Base-by-base conservation (phyloP, 2,888 invertebrate genomes). In the Nephrotoma flavescens region DNA sequence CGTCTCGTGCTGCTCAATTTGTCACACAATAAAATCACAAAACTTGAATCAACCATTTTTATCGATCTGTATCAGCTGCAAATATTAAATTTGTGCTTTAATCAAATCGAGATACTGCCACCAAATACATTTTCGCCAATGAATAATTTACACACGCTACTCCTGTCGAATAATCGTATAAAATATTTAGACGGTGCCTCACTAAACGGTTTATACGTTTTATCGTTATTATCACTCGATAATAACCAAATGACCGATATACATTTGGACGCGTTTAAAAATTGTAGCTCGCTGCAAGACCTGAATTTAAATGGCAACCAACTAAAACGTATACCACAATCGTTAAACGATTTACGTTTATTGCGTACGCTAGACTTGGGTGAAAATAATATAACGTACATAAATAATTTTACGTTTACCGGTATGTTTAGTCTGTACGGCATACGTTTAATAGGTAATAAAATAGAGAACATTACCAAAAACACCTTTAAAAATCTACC, bases 271-370 rank as follows among this genome's bases (percentile, higher is more conserved):
- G 97, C 97, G 87, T 97, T 98, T 90, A 94, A 96, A 89, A 98
- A 98, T 92, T 97, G 97, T 90, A 97, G 97, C 89, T 96, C 96
- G 88, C 93, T 98, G 90, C 96, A 97, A 92, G 97, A 97, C 92
- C 93, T 98, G 89, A 97, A 97, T 93, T 93, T 98, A 90, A 97
- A 97, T 92, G 96, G 96, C 87, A 98, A 98, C 92, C 94, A 95
- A 90, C 93, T 98, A 89, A 95, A 95, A 90, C 93, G 94, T 89
- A 94, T 97, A 89, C 97, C 97, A 84, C 91, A 95, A 89, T 97
- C 97, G 41, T 92, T 98, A 87, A 94, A 95, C 90, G 96, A 97
- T 92, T 96, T 97, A 95, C 94, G 96, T 88, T 93, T 97, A 89
- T 92, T 98, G 89, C 94, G 96, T 90, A 97, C 96, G 86, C 94